Base-by-base conservation (phyloP, 2,113 vertebrate genomes). In the Tympanuchus pallidicinctus region DNA sequence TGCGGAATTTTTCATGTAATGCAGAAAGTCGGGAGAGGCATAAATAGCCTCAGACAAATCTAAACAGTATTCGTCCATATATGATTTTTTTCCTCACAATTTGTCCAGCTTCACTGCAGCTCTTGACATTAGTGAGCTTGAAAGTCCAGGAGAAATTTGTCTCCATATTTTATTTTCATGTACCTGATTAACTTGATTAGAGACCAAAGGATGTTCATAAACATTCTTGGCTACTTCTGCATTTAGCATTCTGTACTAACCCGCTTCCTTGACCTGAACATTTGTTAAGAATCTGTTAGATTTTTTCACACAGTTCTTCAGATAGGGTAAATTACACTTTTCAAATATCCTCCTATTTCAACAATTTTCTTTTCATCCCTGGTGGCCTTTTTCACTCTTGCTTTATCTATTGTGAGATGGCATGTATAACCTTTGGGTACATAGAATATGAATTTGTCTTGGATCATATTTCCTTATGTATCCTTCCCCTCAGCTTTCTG, bases 391-490 rank as follows among this genome's bases (percentile, higher is more conserved):
- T 87, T 78, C 34, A 54, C 20, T 95, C 82, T 74, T 83, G 13
- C 42, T 3, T 1, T 69, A 75, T 72, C 47, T 90, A 11, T 81
- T 88, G 40, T 89, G 66, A 88, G 76, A 57, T 61, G 28, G 28
- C 56, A 86, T 64, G 67, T 30, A 71, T 69, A 85, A 94, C 85
- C 82, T 93, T 74, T 78, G 69, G 79, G 47, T 65, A 75, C 61
- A 43, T 52, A 86, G 65, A 88, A 69, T 94, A 91, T 83, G 71
- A 92, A 91, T 88, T 66, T 16, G 12, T 74, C 75, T 94, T 92
- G 88, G 69, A 86, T 92, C 7, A 1, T 11, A 54, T 86, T 86
- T 76, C 36, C 52, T 6, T 61, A 40, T 40, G 61, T 75, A 71
- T 75, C 8, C 20, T 91, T 88, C 47, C 32, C 56, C 57, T 79